Conservation (phyloP, 1,140 invertebrate species). For the Hermetia illucens region DNA sequence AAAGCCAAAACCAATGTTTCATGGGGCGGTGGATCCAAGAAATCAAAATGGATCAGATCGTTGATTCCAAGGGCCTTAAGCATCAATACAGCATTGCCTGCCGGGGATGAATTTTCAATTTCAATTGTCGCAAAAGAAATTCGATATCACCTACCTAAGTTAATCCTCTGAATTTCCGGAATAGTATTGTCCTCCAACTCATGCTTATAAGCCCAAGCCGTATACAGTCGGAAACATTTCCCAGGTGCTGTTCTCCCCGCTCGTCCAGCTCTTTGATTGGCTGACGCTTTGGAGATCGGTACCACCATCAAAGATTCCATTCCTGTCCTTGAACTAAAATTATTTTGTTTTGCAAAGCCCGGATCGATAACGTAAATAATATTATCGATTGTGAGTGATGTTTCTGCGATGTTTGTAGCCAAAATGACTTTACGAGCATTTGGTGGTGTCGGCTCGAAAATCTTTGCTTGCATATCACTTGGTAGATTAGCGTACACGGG, state of each 20-base stretch:
- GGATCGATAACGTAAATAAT: slow-evolving; percentile 99
- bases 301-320: slow-evolving; percentile 98
- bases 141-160: slow-evolving; percentile 43
- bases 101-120: not conserved
- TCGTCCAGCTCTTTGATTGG: slow-evolving; percentile 85
- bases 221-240: slow-evolving; percentile 96
- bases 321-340: slow-evolving; percentile 94
- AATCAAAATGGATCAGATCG: slow-evolving; percentile 97
- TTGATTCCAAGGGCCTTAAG: slow-evolving; percentile 95
- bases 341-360: slow-evolving; percentile 98
- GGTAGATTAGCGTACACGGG: slow-evolving; percentile 98
- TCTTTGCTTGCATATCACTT: slow-evolving; percentile 97
- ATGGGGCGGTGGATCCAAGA: slow-evolving; percentile 94
- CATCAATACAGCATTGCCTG: slow-evolving; percentile 85
- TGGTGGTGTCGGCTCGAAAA: slow-evolving; percentile 90
- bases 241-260: slow-evolving; percentile 88
- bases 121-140: not conserved
- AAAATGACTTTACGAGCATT: slow-evolving; percentile 91
- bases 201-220: slow-evolving; percentile 93
- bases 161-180: slow-evolving; percentile 96
- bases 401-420: slow-evolving; percentile 99
- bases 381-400: slow-evolving; percentile 97
- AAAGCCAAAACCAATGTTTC: slow-evolving; percentile 91
- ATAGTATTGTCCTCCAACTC: slow-evolving; percentile 96
- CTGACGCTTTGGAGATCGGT: slow-evolving; percentile 94